These are phyloP conservation scores for Bubo scandiacus DNA, from an alignment of 2,113 vertebrate genomes.

Conservation along the genomic window DNA sequence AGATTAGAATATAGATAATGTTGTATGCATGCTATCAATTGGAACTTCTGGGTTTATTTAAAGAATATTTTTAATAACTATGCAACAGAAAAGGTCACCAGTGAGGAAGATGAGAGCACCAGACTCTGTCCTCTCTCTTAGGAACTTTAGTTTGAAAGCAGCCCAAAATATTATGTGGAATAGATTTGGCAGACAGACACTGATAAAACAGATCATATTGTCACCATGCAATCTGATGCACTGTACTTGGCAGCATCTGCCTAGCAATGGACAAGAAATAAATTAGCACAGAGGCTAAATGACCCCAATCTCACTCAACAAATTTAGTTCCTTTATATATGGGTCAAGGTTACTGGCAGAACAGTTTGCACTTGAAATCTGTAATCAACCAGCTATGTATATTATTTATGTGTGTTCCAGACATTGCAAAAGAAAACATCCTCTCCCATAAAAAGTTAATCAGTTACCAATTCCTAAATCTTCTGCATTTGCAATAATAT, in stretches of 20 bases:
- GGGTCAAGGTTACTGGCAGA: neutral
- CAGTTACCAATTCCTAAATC: neutral
- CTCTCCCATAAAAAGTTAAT: neutral
- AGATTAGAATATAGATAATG: neutral
- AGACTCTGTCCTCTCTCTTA: neutral
- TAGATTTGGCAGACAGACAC: constrained; percentile 4
- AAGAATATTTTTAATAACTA: neutral
- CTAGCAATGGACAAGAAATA: constrained; percentile 28
- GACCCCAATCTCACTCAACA: neutral
- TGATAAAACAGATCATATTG: constrained; percentile 8
- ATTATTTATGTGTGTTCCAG: neutral
- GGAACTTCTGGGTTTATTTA: neutral
- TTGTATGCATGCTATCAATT: neutral
- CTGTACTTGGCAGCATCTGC: neutral
- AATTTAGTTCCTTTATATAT: neutral
- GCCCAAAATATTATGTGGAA: neutral
- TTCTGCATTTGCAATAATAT: neutral
- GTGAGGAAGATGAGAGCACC: neutral
- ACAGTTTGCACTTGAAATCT: neutral
- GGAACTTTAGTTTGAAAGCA: neutral
- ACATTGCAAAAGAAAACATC: neutral
- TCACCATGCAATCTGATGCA: neutral
- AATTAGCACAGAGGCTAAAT: constrained; percentile 10
- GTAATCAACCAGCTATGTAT: neutral
- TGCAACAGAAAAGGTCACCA: neutral